These are phyloP conservation scores for Rattus rattus DNA, from an alignment of 2,113 vertebrate species.

Conservation along the genomic window DNA sequence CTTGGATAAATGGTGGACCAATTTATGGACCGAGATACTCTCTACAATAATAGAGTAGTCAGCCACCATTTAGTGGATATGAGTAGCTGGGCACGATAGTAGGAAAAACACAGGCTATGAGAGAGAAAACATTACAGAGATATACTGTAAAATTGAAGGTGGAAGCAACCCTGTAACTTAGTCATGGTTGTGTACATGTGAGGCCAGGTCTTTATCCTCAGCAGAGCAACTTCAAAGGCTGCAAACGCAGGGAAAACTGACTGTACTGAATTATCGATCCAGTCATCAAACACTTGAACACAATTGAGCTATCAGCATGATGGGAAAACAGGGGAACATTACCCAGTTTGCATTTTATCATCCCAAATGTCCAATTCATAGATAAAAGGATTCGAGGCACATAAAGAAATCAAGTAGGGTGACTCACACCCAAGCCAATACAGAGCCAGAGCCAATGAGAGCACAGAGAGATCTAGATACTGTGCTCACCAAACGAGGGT, in stretches of 20 bases:
- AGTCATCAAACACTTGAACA: background rate
- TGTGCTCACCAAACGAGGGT: too few relatives aligned
- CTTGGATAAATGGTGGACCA: background rate
- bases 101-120: background rate
- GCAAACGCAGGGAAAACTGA: background rate
- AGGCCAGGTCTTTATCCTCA: background rate
- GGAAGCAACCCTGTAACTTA: background rate
- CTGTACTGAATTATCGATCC: background rate
- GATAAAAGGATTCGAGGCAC: background rate
- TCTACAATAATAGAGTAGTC: background rate
- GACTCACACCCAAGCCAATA: background rate
- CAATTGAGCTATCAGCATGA: background rate
- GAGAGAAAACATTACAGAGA: background rate
- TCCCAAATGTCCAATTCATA: background rate
- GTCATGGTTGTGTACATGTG: too few relatives aligned
- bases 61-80: background rate
- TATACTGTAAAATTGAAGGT: background rate
- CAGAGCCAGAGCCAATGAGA: too few relatives aligned
- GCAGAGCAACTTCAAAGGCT: background rate
- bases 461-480: background rate
- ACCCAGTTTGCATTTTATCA: background rate
- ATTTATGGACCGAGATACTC: background rate
- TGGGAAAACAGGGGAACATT: rapidly evolving
- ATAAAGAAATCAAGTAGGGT: background rate
- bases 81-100: background rate